phyloP scores from a whole-genome alignment of 2,113 vertebrate genomes.

The Polyodon spathula region DNA sequence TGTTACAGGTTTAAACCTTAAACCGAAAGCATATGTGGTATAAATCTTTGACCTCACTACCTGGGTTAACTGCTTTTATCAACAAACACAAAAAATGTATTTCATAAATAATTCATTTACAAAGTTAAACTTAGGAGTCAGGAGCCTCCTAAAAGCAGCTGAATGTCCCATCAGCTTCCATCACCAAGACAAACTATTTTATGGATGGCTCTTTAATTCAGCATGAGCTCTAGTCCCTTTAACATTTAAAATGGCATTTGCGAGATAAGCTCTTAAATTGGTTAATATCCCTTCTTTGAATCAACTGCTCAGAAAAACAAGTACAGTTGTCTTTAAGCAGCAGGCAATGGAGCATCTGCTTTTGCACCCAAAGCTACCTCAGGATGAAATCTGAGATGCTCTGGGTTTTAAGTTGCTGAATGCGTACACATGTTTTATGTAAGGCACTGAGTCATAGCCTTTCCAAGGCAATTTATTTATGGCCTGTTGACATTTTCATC shows the following conservation, averaged over 20 bases:
- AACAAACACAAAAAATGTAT: too few species aligned
- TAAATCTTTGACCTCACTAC: background rate
- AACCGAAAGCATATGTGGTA: constrained; percentile 14
- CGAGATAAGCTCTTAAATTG: constrained; percentile 4
- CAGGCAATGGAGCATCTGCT: background rate
- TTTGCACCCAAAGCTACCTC: background rate
- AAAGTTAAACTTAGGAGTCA: too few species aligned
- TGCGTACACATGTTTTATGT: background rate
- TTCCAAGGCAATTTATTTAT: background rate
- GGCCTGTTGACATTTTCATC: constrained; percentile 10
- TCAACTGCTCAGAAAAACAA: background rate
- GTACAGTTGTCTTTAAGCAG: background rate
- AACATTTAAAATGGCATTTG: constrained; percentile 8
- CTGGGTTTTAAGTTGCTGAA: background rate
- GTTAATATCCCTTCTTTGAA: constrained; percentile 8
- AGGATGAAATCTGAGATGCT: background rate
- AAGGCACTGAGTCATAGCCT: background rate
- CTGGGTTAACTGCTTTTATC: constrained; percentile 3
- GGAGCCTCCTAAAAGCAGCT: background rate
- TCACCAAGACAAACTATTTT: constrained; percentile 15
- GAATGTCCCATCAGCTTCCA: background rate
- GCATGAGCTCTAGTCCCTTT: background rate
- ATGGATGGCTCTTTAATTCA: constrained; percentile 2
- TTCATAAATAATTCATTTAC: too few species aligned
- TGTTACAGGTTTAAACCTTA: constrained; percentile 23